A percentile compares a stretch with the other conserved stretches of the same genome.
Conservation (phyloP, 2,797 vertebrate genomes). For the Acanthurus leucopareius region DNA sequence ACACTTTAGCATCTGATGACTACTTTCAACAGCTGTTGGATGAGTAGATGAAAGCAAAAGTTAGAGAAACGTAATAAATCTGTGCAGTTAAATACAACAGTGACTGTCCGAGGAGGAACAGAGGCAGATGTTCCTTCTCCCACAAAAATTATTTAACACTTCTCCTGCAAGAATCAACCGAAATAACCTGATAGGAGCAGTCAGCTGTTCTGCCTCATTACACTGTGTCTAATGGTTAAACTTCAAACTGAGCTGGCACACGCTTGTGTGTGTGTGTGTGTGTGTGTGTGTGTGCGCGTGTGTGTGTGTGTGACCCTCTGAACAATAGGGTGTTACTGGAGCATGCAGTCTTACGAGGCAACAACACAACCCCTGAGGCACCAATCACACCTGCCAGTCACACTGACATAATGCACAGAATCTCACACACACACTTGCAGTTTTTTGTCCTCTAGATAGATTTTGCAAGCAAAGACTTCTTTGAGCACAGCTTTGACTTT, state of each 20-base stretch:
- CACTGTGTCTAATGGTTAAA: slow-evolving; percentile 59
- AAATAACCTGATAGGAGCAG: slow-evolving; percentile 47
- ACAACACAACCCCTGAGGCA: slow-evolving; percentile 56
- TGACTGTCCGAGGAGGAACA: background rate
- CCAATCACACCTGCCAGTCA: slow-evolving; percentile 65
- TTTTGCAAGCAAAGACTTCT: background rate
- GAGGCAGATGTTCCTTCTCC: slow-evolving; percentile 33
- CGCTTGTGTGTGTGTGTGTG: slow-evolving; percentile 16
- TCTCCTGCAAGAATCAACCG: slow-evolving; percentile 27
- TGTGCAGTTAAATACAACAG: background rate
- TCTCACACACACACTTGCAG: background rate
- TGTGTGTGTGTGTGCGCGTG: slow-evolving; percentile 18
- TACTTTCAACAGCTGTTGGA: background rate
- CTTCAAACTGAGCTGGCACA: slow-evolving; percentile 55
- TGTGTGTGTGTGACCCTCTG: slow-evolving; percentile 27
- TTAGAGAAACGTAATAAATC: background rate
- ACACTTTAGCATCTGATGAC: slow-evolving; percentile 6
- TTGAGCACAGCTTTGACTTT: slow-evolving; percentile 9
- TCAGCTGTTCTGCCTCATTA: slow-evolving; percentile 64
- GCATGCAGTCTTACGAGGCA: slow-evolving; percentile 56
- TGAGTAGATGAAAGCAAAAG: background rate
- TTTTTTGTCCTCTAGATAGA: slow-evolving; percentile 11
- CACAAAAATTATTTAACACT: background rate
- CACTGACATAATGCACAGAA: slow-evolving; percentile 12
- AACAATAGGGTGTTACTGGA: slow-evolving; percentile 64